Conservation (phyloP, 2,888 invertebrate genomes). For the Marasmarcha lunaedactyla region DNA sequence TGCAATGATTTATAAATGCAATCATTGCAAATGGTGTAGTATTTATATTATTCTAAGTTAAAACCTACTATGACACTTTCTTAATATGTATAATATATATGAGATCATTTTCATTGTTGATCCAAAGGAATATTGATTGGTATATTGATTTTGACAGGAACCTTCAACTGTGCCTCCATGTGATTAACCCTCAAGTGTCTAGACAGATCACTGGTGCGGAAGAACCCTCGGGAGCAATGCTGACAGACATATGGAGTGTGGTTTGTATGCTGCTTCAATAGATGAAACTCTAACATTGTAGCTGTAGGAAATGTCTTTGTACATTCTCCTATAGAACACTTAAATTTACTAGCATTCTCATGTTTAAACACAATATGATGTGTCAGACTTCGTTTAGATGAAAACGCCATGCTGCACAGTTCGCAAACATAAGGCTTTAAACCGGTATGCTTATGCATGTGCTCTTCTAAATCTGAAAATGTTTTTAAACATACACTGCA, state of each 20-base stretch:
- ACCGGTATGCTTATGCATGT: slow-evolving; percentile 70
- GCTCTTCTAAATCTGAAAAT: slow-evolving; percentile 65
- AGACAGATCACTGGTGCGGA: slow-evolving; percentile 49
- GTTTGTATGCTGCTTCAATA: slow-evolving; percentile 54
- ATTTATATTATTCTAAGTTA: too few species aligned
- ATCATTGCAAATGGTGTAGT: too few species aligned
- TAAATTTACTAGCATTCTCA: slow-evolving; percentile 46
- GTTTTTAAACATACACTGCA: slow-evolving; percentile 65
- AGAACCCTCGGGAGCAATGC: slow-evolving; percentile 53
- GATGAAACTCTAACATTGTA: slow-evolving; percentile 54
- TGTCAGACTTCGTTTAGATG: slow-evolving; percentile 39
- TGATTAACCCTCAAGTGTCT: slow-evolving; percentile 47
- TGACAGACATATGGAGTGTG: slow-evolving; percentile 52
- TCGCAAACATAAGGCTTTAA: slow-evolving; percentile 55
- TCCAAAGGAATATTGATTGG: too few species aligned
- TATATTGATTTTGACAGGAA: neutral
- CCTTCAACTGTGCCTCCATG: slow-evolving; percentile 29
- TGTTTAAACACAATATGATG: slow-evolving; percentile 55
- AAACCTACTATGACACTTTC: too few species aligned
- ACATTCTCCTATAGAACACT: slow-evolving; percentile 52
- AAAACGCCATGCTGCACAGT: slow-evolving; percentile 41
- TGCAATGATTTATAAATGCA: too few species aligned
- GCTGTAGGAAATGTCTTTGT: slow-evolving; percentile 47
- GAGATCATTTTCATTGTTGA: too few species aligned
- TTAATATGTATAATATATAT: too few species aligned